Conservation (phyloP, 2,888 invertebrate species). For the Lycophotia porphyrea region DNA sequence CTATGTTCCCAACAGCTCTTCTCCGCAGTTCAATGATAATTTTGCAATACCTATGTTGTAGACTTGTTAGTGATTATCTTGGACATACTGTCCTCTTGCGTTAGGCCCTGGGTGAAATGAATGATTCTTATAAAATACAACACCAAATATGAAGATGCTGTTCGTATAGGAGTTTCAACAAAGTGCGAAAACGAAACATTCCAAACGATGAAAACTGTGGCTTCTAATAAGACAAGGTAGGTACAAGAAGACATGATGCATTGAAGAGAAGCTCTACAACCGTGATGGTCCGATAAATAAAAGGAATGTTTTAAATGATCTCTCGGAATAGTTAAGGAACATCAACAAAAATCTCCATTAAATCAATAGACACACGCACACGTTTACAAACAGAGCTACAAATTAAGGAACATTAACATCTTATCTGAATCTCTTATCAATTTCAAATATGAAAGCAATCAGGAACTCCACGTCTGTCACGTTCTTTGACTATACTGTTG, state of each 20-base stretch:
- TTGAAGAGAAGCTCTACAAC: not conserved
- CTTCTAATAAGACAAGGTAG: not conserved
- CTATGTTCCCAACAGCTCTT: conserved; percentile 12
- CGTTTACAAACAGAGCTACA: not conserved
- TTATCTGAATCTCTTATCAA: conserved; percentile 28
- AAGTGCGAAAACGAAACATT: too few species aligned
- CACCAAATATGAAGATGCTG: not conserved
- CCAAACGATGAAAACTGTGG: not conserved
- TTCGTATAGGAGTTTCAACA: not conserved
- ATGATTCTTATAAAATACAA: not conserved
- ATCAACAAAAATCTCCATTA: conserved; percentile 5
- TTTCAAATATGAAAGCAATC: conserved; percentile 8
- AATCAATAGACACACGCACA: not conserved
- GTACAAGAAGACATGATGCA: not conserved
- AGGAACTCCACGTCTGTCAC: conserved; percentile 1
- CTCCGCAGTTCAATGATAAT: not conserved
- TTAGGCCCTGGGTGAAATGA: not conserved
- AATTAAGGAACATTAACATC: conserved; percentile 7
- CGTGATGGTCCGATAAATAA: not conserved
- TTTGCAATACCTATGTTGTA: not conserved
- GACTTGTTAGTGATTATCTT: not conserved
- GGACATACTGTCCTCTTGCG: not conserved
- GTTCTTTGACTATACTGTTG: conserved; percentile 20
- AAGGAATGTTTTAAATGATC: conserved; percentile 14
- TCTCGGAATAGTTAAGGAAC: not conserved